Percentiles rank a stretch among this genome's conserved stretches.
Evolutionary conservation across 1,140 invertebrate species (phyloP).

Genomic region (Papilio dardanus): DNA sequence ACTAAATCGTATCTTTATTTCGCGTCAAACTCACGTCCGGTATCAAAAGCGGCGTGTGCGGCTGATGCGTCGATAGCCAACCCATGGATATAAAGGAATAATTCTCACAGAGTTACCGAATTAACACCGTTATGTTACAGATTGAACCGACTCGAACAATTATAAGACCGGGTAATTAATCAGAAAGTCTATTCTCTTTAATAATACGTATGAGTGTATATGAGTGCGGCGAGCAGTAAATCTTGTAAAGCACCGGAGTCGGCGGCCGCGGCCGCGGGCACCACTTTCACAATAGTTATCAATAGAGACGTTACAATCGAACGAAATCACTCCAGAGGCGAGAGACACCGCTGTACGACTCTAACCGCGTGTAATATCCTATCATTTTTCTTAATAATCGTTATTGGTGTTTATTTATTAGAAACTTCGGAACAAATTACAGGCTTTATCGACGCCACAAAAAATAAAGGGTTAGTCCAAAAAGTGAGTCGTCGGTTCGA

Average conservation of each 20-base stretch:
- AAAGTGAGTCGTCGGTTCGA: slow-evolving; percentile 81
- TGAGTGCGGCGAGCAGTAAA: slow-evolving; percentile 66
- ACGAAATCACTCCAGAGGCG: slow-evolving; percentile 58
- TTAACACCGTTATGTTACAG: slow-evolving; percentile 59
- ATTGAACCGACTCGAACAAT: slow-evolving; percentile 62
- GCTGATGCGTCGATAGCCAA: slow-evolving; percentile 60
- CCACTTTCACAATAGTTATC: slow-evolving; percentile 74
- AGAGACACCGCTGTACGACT: slow-evolving; percentile 71
- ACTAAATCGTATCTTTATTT: slow-evolving; percentile 73
- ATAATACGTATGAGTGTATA: slow-evolving; percentile 72
- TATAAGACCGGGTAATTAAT: slow-evolving; percentile 70
- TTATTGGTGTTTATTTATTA: slow-evolving; percentile 83
- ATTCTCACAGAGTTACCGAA: slow-evolving; percentile 60
- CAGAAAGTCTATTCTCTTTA: slow-evolving; percentile 64
- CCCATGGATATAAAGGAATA: slow-evolving; percentile 64
- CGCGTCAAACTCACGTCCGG: slow-evolving; percentile 65
- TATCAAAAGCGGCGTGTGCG: slow-evolving; percentile 42
- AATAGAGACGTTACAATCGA: slow-evolving; percentile 78
- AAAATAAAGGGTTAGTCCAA: slow-evolving; percentile 80
- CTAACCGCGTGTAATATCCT: slow-evolving; percentile 74
- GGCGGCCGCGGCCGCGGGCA: slow-evolving; percentile 57
- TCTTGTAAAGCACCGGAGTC: slow-evolving; percentile 51
- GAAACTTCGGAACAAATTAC: slow-evolving; percentile 79
- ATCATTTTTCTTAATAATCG: slow-evolving; percentile 82
- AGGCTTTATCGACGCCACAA: slow-evolving; percentile 77